phyloP scores from a whole-genome alignment of 2,888 invertebrate genomes.

The Coecobrya sp. region DNA sequence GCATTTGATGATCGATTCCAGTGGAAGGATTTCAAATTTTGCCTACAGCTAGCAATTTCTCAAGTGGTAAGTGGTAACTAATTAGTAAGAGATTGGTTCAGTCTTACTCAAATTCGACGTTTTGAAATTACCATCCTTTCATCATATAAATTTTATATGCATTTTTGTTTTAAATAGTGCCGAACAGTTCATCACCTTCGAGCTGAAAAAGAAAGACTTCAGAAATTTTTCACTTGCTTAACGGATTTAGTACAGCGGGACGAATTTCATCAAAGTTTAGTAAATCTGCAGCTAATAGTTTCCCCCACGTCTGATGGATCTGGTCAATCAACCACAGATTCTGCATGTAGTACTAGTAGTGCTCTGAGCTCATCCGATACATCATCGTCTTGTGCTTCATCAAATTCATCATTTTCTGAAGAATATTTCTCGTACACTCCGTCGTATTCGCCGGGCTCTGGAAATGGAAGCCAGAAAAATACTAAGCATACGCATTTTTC shows the following conservation, averaged over 20 bases:
- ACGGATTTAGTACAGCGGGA: constrained; percentile 90
- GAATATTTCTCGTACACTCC: constrained; percentile 69
- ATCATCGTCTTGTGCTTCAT: constrained; percentile 59
- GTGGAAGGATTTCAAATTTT: constrained; percentile 90
- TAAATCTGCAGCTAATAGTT: constrained; percentile 89
- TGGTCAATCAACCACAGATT: constrained; percentile 55
- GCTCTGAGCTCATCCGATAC: constrained; percentile 24
- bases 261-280: constrained; percentile 90
- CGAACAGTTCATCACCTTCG: constrained; percentile 85
- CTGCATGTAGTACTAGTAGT: constrained; percentile 53
- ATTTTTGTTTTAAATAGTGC: constrained; percentile 79
- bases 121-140: too few species aligned
- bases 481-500: constrained; percentile 33
- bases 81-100: too few species aligned
- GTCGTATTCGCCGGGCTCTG: constrained; percentile 53
- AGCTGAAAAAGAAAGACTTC: constrained; percentile 88
- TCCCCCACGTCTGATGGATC: constrained; percentile 84
- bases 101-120: too few species aligned
- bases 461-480: constrained; percentile 42
- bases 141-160: neutral
- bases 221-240: constrained; percentile 89
- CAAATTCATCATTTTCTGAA: constrained; percentile 75
- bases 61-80: constrained; percentile 89
- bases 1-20: constrained; percentile 90
- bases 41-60: constrained; percentile 90